Conservation (phyloP, 2,888 invertebrate species). For the Drosophila pseudotakahashii region DNA sequence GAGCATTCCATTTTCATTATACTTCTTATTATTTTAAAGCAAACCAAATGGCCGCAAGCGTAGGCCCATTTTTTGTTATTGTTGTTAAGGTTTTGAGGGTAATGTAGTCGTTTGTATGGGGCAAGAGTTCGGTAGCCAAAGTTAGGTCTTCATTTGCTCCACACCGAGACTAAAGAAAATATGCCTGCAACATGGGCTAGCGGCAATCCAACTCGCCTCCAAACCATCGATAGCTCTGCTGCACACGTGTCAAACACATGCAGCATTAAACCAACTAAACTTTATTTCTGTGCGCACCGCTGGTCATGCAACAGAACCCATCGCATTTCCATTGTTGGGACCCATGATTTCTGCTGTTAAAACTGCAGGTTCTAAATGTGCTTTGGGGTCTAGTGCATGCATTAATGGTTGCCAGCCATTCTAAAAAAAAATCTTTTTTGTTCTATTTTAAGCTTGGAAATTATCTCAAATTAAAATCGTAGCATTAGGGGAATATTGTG, state of each 20-base stretch:
- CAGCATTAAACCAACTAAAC: constrained; percentile 56
- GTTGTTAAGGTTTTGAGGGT: constrained; percentile 65
- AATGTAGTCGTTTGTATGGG: constrained; percentile 74
- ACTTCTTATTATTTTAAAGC: constrained; percentile 22
- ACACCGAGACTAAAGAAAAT: constrained; percentile 16
- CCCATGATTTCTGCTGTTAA: constrained; percentile 49
- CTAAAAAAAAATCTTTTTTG: not conserved
- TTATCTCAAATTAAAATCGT: too few relatives aligned
- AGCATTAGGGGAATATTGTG: too few relatives aligned
- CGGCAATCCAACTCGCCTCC: constrained; percentile 41
- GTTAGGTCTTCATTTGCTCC: constrained; percentile 26
- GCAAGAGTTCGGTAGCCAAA: constrained; percentile 31
- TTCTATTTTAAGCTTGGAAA: not conserved
- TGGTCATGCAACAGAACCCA: constrained; percentile 43
- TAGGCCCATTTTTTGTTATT: constrained; percentile 42
- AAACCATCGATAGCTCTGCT: constrained; percentile 9
- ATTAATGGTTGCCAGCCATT: constrained; percentile 62
- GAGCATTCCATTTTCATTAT: not conserved
- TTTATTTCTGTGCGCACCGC: constrained; percentile 67
- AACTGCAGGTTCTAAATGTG: constrained; percentile 2
- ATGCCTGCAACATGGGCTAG: constrained; percentile 6
- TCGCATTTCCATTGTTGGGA: constrained; percentile 61
- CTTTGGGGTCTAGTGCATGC: constrained; percentile 21
- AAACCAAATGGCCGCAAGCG: constrained; percentile 59
- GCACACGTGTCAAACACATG: constrained; percentile 67